Evolutionary conservation across 1,140 invertebrate genomes (phyloP), one percentile per base, ranked within the genome.

Genomic region (Penaeus chinensis): DNA sequence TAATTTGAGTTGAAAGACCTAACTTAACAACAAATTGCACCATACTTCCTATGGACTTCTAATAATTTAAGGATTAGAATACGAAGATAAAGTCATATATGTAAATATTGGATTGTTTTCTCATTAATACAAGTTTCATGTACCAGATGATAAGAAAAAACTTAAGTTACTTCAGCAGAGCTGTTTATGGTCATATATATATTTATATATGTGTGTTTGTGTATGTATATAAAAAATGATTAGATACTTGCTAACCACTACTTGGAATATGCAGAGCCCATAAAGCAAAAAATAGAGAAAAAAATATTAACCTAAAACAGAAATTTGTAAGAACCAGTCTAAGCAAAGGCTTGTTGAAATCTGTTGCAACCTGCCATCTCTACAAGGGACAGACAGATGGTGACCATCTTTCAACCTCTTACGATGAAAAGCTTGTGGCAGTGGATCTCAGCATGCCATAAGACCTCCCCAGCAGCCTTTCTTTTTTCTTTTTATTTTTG

Each of bases 91-190:
- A 74, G 27, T 74, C 42, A 27, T 74, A 32, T 32, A 27, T 74
- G 71, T 74, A 74, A 74, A 74, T 74, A 74, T 74, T 74, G 71
- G 71, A 74, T 74, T 74, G 71, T 74, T 74, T 19, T 32, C 54
- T 54, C 42, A 74, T 74, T 74, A 74, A 74, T 32, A 32, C 27
- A 22, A 74, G 18, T 32, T 32, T n/a, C 27, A 27, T 74, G 71
- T 74, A 32, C 71, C 71, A 74, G 24, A 27, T 74, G 8, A 18
- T 32, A 37, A 74, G 2, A 74, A 74, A 74, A 74, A 74, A 1
- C 10, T 54, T 54, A 54, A 54, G 54, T 74, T 74, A 8, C 42
- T 74, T n/a, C 32, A 32, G 32, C 18, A 74, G 24, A 74, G 24
- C 27, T 74, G 42, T 74, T 74, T 74, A 24, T 74, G 42, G 71